Conservation (phyloP, 2,797 vertebrate genomes). For the Synaphobranchus kaupii region DNA sequence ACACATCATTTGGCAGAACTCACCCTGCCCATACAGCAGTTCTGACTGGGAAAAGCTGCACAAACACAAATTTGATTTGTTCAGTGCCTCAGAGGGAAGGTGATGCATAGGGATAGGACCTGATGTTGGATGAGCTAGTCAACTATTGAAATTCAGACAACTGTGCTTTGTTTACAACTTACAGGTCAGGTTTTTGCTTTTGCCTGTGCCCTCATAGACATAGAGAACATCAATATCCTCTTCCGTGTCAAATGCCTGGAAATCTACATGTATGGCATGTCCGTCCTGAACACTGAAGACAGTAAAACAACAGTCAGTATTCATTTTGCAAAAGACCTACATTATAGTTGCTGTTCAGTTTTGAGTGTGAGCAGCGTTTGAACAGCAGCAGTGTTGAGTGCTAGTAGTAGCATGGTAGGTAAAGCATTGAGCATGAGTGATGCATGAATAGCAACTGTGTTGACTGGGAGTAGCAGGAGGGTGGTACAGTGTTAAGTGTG, state of each 20-base stretch:
- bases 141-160: background rate
- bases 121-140: background rate
- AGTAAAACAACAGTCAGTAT: background rate
- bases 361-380: background rate
- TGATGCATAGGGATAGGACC: too few relatives aligned
- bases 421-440: background rate
- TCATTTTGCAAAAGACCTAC: background rate
- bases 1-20: background rate
- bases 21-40: background rate
- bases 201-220: conserved; percentile 83
- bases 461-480: background rate
- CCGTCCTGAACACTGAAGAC: conserved; percentile 71
- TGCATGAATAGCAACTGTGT: background rate
- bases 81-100: background rate
- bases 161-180: conserved; percentile 42
- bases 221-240: conserved; percentile 61
- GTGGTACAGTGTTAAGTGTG: background rate
- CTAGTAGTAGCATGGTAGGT: too few relatives aligned
- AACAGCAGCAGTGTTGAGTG: background rate
- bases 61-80: background rate
- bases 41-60: background rate
- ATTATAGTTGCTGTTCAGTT: background rate
- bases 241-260: conserved; percentile 74
- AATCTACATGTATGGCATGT: conserved; percentile 73
- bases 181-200: conserved; percentile 76